Evolutionary conservation across 2,888 invertebrate genomes (phyloP), one percentile per base, ranked within the genome.

Genomic region (Eristalis intricaria): DNA sequence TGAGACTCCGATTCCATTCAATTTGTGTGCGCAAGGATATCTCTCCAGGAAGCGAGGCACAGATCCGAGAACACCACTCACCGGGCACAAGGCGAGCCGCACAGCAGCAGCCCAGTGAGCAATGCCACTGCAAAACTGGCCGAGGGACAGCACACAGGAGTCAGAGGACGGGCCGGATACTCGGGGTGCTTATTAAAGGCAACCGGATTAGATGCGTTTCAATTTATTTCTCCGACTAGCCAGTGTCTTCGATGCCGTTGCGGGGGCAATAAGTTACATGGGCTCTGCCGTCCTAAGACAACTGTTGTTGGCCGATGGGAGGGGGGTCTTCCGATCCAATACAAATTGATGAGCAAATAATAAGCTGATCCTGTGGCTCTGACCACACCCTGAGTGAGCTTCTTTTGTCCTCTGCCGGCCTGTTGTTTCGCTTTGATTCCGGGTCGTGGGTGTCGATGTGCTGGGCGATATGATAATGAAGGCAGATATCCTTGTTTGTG

Each of bases 271-370:
- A 87, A 71, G 75, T 84, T 80, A 71, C 79, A 87, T 68, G 23
- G 75, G 84, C 76, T 79, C 79, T 76, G 50, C 38, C 68, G 69
- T 68, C 75, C 65, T 75, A 65, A 69, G 80, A 73, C 84, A 76
- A 80, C 71, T 60, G 65, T 50, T 83, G 43, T 84, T 71, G 40
- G 74, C 50, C 35, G 22, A 35, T 50, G 19, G 50, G 19, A 50
- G 50, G 19, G 19, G 19, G 50, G 50, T 7, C 75, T 76, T 84
- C 76, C 87, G 79, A 69, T 69, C 76, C 83, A 84, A 84, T 87
- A 76, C 68, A 84, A 87, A 84, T 84, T 84, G 83, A 87, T 84
- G 87, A 84, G 87, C 87, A 84, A 87, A 84, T 87, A 87, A 87
- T 87, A 87, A 87, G 87, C 84, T 84, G 87, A 84, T 84, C 80